Evolutionary conservation across 1,140 invertebrate genomes (phyloP).

Genomic region (Tetramorium parvispinum): DNA sequence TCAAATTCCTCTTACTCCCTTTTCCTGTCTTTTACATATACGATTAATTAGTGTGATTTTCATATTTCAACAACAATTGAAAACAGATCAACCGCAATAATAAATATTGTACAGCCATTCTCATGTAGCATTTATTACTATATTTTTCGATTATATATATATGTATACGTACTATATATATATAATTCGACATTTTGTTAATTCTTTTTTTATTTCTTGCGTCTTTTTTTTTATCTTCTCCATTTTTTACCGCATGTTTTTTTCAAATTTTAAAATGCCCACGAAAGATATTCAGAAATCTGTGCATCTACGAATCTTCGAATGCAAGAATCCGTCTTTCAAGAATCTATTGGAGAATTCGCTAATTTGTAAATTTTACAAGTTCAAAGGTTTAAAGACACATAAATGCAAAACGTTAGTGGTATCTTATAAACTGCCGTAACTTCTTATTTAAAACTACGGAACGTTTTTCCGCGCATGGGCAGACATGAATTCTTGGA

Average conservation of each 20-base stretch:
- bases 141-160: conserved; percentile 64
- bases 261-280: conserved; percentile 61
- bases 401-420: background rate
- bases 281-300: conserved; percentile 57
- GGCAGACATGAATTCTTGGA: background rate
- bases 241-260: background rate
- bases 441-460: conserved; percentile 8
- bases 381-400: background rate
- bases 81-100: conserved; percentile 79
- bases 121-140: conserved; percentile 71
- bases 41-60: conserved; percentile 24
- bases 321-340: conserved; percentile 23
- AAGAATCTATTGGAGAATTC: background rate
- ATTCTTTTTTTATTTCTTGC: background rate
- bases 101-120: conserved; percentile 75
- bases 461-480: background rate
- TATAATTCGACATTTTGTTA: conserved; percentile 1
- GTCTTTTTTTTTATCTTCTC: conserved; percentile 26
- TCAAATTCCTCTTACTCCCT: background rate
- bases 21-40: background rate
- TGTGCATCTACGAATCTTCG: conserved; percentile 2
- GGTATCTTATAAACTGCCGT: background rate
- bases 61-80: conserved; percentile 79
- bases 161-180: conserved; percentile 67
- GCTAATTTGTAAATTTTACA: background rate